Conservation (phyloP, 2,797 vertebrate species). For the Petrocephalus sullivani region DNA sequence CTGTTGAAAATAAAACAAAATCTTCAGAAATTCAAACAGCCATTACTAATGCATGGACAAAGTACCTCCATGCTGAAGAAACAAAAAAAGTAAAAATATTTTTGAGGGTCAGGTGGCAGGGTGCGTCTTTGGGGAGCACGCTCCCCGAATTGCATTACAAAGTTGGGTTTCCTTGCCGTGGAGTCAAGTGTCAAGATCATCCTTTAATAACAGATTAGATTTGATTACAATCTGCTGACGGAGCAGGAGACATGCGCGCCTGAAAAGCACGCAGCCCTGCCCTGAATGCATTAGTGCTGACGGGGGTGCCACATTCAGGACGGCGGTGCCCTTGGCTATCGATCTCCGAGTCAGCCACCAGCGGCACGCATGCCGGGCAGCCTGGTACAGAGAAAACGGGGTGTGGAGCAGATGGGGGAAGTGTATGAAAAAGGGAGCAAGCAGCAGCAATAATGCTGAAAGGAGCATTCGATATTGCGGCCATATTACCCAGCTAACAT, state of each 20-base stretch:
- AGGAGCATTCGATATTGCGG: slow-evolving; percentile 41
- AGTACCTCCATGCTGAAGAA: neutral
- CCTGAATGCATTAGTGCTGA: slow-evolving; percentile 72
- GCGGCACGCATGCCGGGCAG: neutral
- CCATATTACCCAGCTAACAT: slow-evolving; percentile 61
- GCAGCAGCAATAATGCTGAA: slow-evolving; percentile 34
- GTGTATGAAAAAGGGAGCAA: slow-evolving; percentile 41
- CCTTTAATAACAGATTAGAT: slow-evolving; percentile 75
- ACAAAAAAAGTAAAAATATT: neutral
- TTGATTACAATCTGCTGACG: slow-evolving; percentile 73
- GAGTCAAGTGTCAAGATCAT: slow-evolving; percentile 71
- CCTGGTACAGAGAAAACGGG: neutral
- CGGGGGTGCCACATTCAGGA: slow-evolving; percentile 50
- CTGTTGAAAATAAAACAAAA: neutral
- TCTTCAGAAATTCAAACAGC: neutral
- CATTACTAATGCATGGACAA: slow-evolving; percentile 3
- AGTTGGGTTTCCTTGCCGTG: slow-evolving; percentile 58
- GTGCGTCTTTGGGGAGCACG: neutral
- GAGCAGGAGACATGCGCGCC: slow-evolving; percentile 53
- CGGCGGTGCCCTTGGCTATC: slow-evolving; percentile 61
- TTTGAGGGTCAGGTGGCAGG: neutral
- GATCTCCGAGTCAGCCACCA: slow-evolving; percentile 36
- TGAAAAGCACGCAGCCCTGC: slow-evolving; percentile 60
- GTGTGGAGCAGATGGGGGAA: neutral
- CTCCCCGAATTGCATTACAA: slow-evolving; percentile 49